Percentiles rank a stretch among this genome's conserved stretches.
phyloP scores from a whole-genome alignment of 2,797 vertebrate species.

The Microhierax caerulescens region DNA sequence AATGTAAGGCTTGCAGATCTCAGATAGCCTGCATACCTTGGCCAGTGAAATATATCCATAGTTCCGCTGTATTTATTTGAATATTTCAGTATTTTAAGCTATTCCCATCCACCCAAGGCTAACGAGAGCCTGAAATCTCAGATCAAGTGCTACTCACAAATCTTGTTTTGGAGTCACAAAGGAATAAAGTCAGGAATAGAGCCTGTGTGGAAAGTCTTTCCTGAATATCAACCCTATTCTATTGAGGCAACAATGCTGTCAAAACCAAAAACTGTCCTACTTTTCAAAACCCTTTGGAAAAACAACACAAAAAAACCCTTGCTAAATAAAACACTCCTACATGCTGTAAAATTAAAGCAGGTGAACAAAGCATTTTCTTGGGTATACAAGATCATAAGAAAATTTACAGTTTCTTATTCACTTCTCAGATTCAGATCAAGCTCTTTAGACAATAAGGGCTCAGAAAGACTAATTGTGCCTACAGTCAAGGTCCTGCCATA shows the following conservation, averaged over 20 bases:
- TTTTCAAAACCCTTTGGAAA: neutral
- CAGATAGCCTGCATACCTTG: constrained; percentile 2
- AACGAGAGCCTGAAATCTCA: constrained; percentile 10
- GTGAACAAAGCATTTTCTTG: neutral
- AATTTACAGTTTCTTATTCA: neutral
- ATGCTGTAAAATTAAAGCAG: neutral
- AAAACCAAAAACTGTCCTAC: neutral
- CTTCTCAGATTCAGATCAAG: neutral
- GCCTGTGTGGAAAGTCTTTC: neutral
- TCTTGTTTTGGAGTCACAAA: constrained; percentile 3
- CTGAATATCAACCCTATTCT: neutral
- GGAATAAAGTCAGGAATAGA: neutral
- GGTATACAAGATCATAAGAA: neutral
- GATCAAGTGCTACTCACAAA: neutral
- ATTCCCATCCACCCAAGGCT: neutral
- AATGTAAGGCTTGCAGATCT: constrained; percentile 35
- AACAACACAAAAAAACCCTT: neutral
- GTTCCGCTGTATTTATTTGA: constrained; percentile 7
- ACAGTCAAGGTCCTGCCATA: neutral
- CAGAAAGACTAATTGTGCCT: neutral
- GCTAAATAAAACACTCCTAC: neutral
- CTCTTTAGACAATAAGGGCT: neutral
- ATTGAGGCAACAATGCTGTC: neutral
- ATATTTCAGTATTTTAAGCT: constrained; percentile 53
- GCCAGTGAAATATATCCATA: neutral